Evolutionary conservation across 2,113 vertebrate genomes (phyloP).

Genomic region (Conger conger): DNA sequence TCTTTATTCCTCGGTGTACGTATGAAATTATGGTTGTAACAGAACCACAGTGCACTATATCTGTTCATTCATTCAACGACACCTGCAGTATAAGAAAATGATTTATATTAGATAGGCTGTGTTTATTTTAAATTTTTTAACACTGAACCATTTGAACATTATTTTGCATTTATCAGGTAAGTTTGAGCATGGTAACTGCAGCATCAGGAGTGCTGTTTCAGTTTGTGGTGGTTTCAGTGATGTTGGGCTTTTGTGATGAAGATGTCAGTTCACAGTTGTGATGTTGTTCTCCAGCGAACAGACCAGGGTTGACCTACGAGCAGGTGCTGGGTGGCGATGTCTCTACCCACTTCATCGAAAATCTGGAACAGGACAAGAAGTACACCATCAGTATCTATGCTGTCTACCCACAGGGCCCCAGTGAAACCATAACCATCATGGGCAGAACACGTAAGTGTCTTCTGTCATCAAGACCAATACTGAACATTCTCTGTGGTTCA

Average conservation of each 20-base stretch:
- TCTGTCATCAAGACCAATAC: background rate
- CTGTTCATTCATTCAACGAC: background rate
- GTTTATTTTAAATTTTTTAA: no score
- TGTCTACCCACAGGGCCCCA: slow-evolving; percentile 70
- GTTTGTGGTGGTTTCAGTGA: background rate
- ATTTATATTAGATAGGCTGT: no score
- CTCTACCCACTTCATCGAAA: slow-evolving; percentile 79
- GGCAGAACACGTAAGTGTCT: slow-evolving; percentile 77
- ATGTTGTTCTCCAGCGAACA: slow-evolving; percentile 60
- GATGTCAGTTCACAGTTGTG: no score
- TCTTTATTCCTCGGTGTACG: slow-evolving; percentile 83
- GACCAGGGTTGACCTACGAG: slow-evolving; percentile 71
- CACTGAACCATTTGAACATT: no score
- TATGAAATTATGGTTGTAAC: background rate
- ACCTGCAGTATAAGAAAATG: background rate
- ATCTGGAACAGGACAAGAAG: slow-evolving; percentile 77
- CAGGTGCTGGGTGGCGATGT: slow-evolving; percentile 66
- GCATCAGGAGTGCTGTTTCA: background rate
- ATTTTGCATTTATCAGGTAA: no score
- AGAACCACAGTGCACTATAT: background rate
- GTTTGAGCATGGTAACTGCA: background rate
- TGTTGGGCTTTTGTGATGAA: background rate
- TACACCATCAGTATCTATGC: slow-evolving; percentile 79
- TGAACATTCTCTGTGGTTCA: no score
- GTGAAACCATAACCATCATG: slow-evolving; percentile 68